Evolutionary conservation across 2,888 invertebrate species (phyloP).

Genomic region (Pediacus dermestoides): DNA sequence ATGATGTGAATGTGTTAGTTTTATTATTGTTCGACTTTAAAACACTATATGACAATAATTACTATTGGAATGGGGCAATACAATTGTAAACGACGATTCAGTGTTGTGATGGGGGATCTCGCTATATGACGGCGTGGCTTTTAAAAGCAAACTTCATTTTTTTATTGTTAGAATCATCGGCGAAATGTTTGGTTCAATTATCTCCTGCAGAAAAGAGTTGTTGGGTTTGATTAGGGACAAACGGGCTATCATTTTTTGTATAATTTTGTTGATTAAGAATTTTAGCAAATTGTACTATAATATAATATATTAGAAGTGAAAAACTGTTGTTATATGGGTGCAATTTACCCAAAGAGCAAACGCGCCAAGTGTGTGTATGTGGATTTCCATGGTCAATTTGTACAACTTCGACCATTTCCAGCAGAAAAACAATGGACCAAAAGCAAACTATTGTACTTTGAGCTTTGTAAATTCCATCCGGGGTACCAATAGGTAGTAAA

Average conservation of each 20-base stretch:
- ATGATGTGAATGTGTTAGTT: conserved; percentile 32
- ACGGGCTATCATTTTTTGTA: conserved; percentile 41
- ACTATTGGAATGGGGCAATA: conserved; percentile 44
- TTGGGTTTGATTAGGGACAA: conserved; percentile 17
- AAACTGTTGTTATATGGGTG: too few relatives aligned
- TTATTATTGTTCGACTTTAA: conserved; percentile 36
- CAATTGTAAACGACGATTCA: conserved; percentile 31
- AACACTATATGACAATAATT: conserved; percentile 46
- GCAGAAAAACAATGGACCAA: too few relatives aligned
- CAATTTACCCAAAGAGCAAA: conserved; percentile 20
- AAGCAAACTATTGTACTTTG: too few relatives aligned
- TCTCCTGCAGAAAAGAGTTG: too few relatives aligned
- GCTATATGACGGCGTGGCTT: background rate
- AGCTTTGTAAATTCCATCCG: too few relatives aligned
- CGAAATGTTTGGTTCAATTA: too few relatives aligned
- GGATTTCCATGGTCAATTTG: conserved; percentile 14
- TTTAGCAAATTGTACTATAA: conserved; percentile 33
- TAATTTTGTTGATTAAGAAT: too few relatives aligned
- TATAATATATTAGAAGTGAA: conserved; percentile 28
- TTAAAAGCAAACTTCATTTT: too few relatives aligned
- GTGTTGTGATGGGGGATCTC: conserved; percentile 2
- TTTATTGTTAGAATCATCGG: conserved; percentile 1
- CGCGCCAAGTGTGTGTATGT: conserved; percentile 27
- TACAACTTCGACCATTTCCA: conserved; percentile 10
- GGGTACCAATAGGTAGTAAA: too few relatives aligned